Percentiles rank a stretch among this genome's conserved stretches.
Conservation (phyloP, 2,888 invertebrate species). For the Phyllotreta cruciferae region DNA sequence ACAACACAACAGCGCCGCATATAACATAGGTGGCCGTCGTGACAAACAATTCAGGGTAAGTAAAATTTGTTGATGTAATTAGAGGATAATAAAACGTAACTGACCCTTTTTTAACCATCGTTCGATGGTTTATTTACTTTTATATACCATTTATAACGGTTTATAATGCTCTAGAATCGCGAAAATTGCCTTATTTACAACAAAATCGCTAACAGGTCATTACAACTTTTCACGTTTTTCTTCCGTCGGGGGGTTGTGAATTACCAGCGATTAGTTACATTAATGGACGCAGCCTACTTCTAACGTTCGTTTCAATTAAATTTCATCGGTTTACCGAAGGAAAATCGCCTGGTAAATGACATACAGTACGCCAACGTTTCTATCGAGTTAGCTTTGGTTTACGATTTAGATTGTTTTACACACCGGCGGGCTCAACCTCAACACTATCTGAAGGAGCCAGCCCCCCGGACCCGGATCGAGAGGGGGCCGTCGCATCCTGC, state of each 20-base stretch:
- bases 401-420: neutral
- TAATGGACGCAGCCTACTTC: constrained; percentile 7
- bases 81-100: too few relatives aligned
- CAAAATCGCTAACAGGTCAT: constrained; percentile 62
- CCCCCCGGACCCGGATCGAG: constrained; percentile 57
- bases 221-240: constrained; percentile 47
- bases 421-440: constrained; percentile 32
- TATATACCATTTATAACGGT: too few relatives aligned
- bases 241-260: constrained; percentile 23
- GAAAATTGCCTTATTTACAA: constrained; percentile 49
- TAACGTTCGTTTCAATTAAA: neutral
- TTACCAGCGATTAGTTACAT: constrained; percentile 31
- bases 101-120: too few relatives aligned
- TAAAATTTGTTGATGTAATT: constrained; percentile 46
- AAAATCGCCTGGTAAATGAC: too few relatives aligned
- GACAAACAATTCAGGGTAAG: constrained; percentile 59
- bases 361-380: too few relatives aligned
- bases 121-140: too few relatives aligned
- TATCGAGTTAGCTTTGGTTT: too few relatives aligned
- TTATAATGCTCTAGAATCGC: constrained; percentile 43
- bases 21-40: constrained; percentile 61
- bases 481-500: constrained; percentile 52
- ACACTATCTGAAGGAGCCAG: constrained; percentile 44
- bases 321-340: too few relatives aligned
- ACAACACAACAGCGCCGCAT: constrained; percentile 58